Evolutionary conservation across 1,140 invertebrate genomes (phyloP).

Genomic region (Platorchestia sp.): DNA sequence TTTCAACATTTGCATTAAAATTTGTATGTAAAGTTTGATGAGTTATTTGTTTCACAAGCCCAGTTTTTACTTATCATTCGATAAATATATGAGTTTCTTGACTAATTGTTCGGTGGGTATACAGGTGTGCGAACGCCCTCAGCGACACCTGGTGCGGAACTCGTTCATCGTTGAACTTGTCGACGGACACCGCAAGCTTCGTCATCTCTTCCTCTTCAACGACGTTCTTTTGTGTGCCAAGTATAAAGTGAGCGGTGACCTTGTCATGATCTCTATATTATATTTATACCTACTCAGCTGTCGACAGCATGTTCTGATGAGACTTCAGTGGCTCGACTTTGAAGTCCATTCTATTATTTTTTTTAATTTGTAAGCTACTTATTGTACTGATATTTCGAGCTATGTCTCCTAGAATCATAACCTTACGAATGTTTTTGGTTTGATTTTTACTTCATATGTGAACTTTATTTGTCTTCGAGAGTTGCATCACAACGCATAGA

Average conservation of each 20-base stretch:
- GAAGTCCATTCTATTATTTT: neutral
- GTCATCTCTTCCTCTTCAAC: slow-evolving; percentile 94
- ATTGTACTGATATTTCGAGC: neutral
- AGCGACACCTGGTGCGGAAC: slow-evolving; percentile 91
- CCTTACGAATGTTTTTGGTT: neutral
- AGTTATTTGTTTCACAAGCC: no score
- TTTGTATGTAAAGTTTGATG: neutral
- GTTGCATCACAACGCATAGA: neutral
- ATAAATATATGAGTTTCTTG: no score
- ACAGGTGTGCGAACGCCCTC: slow-evolving; percentile 83
- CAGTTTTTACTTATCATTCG: no score
- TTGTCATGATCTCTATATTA: no score
- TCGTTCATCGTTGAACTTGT: slow-evolving; percentile 93
- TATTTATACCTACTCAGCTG: no score
- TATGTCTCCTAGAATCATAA: neutral
- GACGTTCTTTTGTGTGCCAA: slow-evolving; percentile 96
- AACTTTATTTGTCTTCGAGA: neutral
- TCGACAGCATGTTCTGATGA: no score
- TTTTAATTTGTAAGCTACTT: neutral
- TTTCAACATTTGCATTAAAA: neutral
- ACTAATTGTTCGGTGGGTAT: slow-evolving; percentile 59
- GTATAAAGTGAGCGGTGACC: slow-evolving; percentile 79
- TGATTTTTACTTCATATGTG: neutral
- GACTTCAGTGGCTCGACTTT: neutral
- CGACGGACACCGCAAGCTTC: slow-evolving; percentile 88